phyloP scores from a whole-genome alignment of 2,113 vertebrate species.

The Upupa epops region DNA sequence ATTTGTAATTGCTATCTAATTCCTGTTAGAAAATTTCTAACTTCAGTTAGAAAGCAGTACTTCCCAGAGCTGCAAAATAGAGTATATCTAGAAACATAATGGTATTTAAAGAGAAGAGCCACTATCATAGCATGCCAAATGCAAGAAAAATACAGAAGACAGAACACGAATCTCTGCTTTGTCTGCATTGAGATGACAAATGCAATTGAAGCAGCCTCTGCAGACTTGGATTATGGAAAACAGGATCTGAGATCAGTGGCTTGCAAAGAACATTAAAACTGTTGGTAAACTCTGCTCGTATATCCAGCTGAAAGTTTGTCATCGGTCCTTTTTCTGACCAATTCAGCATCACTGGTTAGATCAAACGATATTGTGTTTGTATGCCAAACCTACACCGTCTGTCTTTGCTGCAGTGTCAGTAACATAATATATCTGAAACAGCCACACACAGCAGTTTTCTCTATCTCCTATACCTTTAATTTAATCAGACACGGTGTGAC shows the following conservation, averaged over 20 bases:
- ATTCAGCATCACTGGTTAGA: neutral
- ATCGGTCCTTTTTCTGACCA: neutral
- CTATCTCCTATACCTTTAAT: conserved; percentile 20
- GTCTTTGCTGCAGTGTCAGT: conserved; percentile 33
- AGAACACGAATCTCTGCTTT: conserved; percentile 30
- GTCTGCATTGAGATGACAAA: conserved; percentile 46
- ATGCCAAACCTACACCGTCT: neutral
- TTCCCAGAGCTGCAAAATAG: neutral
- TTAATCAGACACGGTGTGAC: conserved; percentile 59
- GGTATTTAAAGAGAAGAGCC: neutral
- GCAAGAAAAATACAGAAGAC: conserved; percentile 37
- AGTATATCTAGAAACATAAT: neutral
- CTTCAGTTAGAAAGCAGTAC: neutral
- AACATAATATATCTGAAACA: conserved; percentile 40
- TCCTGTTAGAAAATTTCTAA: neutral
- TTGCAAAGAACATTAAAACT: conserved; percentile 45
- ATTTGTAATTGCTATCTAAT: neutral
- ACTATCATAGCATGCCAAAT: neutral
- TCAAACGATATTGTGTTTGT: neutral
- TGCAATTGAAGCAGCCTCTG: conserved; percentile 37
- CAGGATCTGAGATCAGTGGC: neutral
- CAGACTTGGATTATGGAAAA: conserved; percentile 36
- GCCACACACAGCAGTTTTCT: conserved; percentile 44
- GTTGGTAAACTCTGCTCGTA: neutral
- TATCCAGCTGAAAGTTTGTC: conserved; percentile 20